Evolutionary conservation across 1,140 invertebrate genomes (phyloP), one percentile per base, ranked within the genome.

Genomic region (Yoshiicerus persimilis): DNA sequence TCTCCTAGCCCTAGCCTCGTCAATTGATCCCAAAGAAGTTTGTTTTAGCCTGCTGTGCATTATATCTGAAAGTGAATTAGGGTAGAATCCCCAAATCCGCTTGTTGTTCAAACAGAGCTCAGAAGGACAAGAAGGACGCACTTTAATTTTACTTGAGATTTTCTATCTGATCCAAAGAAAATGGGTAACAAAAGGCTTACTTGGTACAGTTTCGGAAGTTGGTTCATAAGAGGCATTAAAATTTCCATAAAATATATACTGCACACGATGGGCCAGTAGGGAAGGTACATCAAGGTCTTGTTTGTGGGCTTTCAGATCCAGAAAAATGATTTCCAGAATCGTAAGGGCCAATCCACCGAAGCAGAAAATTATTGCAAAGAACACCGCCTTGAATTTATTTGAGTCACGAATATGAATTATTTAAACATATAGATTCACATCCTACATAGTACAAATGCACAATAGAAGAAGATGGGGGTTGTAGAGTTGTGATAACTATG

Each of bases 321-420:
- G 64, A 36, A 87, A 87, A 34, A 70, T 41, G n/a, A 87, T 87
- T 47, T 87, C 86, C 86, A 87, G 23, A n/a, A 87, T 75, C 34
- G 86, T 87, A 4, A 80, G 23, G 32, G 36, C 62, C 23, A 87
- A 20, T 30, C 23, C 34, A 36, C 47, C 85, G 25, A 86, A 86
- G 25, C 47, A 64, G 25, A 86, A 16, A 5, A 86, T 32, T 1
- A 86, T 8, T 11, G 64, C 85, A 27, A 66, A 4, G 4, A 30
- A 38, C n/a, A 86, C 85, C 13, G 85, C 47, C 56, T 64, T 86
- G 27, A 85, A 23, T 84, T 32, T 0, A 62, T 64, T 86, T 38
- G 64, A 36, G 39, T 64, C 20, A 47, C 20, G 41, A 25, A 66
- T 66, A 30, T 27, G 64, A 66, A 66, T 27, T 66, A 4, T 8